A percentile compares a stretch with the other conserved stretches of the same genome.
Evolutionary conservation across 1,140 invertebrate species (phyloP).

Genomic region (Agraylea sexmaculata): DNA sequence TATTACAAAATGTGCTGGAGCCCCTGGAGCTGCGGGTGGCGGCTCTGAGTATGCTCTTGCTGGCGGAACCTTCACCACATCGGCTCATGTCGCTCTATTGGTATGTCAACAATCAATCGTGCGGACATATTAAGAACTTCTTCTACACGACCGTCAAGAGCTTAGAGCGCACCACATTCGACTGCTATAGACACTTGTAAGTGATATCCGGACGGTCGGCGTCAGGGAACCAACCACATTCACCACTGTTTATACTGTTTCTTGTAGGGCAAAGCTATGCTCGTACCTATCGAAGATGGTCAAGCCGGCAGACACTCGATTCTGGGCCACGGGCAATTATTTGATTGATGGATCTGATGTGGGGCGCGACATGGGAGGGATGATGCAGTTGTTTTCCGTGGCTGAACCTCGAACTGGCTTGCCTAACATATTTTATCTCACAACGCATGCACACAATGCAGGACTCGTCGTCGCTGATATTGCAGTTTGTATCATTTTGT

Average conservation of each 20-base stretch:
- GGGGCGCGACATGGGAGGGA: slow-evolving; percentile 44
- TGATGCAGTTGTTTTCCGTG: slow-evolving; percentile 46
- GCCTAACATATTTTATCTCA: slow-evolving; percentile 46
- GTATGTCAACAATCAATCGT: slow-evolving; percentile 50
- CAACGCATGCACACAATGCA: slow-evolving; percentile 36
- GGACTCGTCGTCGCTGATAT: slow-evolving; percentile 15
- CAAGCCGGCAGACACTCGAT: slow-evolving; percentile 33
- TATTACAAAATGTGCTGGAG: slow-evolving; percentile 53
- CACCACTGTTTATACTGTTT: background rate
- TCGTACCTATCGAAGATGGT: slow-evolving; percentile 47
- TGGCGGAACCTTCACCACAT: slow-evolving; percentile 46
- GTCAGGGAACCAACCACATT: background rate
- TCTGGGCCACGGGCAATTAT: slow-evolving; percentile 51
- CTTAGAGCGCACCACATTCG: slow-evolving; percentile 49
- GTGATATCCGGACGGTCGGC: no score
- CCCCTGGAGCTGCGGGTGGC: slow-evolving; percentile 53
- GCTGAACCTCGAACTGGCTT: slow-evolving; percentile 47
- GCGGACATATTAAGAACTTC: slow-evolving; percentile 53
- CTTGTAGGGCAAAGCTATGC: slow-evolving; percentile 40
- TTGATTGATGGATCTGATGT: slow-evolving; percentile 50
- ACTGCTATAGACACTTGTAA: slow-evolving; percentile 49
- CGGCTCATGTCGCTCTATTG: slow-evolving; percentile 55
- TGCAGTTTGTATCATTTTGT: slow-evolving; percentile 11
- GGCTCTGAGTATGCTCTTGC: slow-evolving; percentile 48
- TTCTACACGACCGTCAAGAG: slow-evolving; percentile 61